Evolutionary conservation across 1,140 invertebrate genomes (phyloP), one percentile per base, ranked within the genome.

Genomic region (Amphibalanus amphitrite): DNA sequence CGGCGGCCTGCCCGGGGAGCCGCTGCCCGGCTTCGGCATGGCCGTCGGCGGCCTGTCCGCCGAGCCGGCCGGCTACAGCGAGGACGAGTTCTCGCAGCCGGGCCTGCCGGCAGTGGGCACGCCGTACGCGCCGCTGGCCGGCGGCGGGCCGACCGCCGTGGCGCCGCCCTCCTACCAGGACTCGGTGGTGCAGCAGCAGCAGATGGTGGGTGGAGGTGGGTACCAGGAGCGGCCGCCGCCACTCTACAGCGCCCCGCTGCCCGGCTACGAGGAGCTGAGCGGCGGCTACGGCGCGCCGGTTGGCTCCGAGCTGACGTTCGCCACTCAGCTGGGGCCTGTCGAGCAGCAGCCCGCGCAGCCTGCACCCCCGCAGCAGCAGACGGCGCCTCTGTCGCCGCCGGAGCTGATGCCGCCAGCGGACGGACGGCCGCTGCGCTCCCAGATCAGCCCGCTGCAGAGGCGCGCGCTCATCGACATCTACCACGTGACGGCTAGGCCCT

Each of bases 381-480:
- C 17, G 13, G 47, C 10, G 47, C 47, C 47, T 8, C 47, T 23
- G 13, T 59, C 47, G 47, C 47, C 47, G 47, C 47, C 47, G 47
- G 47, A 13, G 13, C 47, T 59, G 47, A 59, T 59, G 47, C 10
- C 3, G 23, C 8, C 65, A 3, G n/a, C 3, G 23, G 26, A 28
- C 65, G 10, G 65, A n/a, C 28, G 26, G 65, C 8, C 26, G 28
- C 65, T 25, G 65, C 65, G 65, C 65, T n/a, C 23, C 10, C 65
- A 67, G 23, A 26, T 67, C 65, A 67, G 26, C 65, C 28, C 26
- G 65, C 65, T 67, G 17, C 65, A 67, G n/a, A n/a, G 65, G 6
- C 65, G 65, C n/a, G 65, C 65, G 3, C 65, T 67, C 65, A 28
- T 67, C 28, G 65, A 67, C 28, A 67, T 67, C n/a, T 67, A 28